Evolutionary conservation across 2,113 vertebrate species (phyloP), one percentile per base, ranked within the genome.

Genomic region (Macquaria ambigua): DNA sequence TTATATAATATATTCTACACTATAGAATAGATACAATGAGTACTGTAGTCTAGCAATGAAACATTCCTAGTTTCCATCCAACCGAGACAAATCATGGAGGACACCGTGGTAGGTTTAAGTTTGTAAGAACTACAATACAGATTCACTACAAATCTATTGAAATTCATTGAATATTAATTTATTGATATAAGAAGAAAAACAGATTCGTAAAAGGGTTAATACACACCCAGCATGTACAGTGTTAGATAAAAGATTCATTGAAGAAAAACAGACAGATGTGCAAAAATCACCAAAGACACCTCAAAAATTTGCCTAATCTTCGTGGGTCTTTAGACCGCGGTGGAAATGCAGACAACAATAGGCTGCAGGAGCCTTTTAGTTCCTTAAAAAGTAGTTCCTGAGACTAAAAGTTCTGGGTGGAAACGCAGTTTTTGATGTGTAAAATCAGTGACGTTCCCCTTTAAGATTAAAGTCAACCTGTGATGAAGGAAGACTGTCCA

Each of bases 1-100:
- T 79, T n/a, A 73, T 63, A 52, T 28, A 69, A 31, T 34, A 55
- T 63, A 77, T 48, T 82, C 16, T 37, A 61, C 15, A 64, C 6
- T 23, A 53, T 21, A 31, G 18, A 46, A 39, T 11, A 23, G 10
- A 41, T 14, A 3, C 0, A 39, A 63, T 46, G 59, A 90, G 75
- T 37, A 56, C 53, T 55, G 25, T n/a, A 58, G 28, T 37, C n/a
- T 6, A 31, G 7, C 12, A 63, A 39, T 28, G 1, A 39, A 64
- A 63, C 31, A 18, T 56, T 20, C 1, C 28, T 48, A 25, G 14
- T 43, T 41, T 28, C 5, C 25, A 18, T 37, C 8, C 25, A 34
- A 5, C 31, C 1, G 1, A 34, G 41, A 21, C 8, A 61, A 62
- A 71, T 25, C 11, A 0, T 46, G 25, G 18, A 55, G 21, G 31